phyloP scores from a whole-genome alignment of 2,797 vertebrate species.

The Oophaga sylvatica region DNA sequence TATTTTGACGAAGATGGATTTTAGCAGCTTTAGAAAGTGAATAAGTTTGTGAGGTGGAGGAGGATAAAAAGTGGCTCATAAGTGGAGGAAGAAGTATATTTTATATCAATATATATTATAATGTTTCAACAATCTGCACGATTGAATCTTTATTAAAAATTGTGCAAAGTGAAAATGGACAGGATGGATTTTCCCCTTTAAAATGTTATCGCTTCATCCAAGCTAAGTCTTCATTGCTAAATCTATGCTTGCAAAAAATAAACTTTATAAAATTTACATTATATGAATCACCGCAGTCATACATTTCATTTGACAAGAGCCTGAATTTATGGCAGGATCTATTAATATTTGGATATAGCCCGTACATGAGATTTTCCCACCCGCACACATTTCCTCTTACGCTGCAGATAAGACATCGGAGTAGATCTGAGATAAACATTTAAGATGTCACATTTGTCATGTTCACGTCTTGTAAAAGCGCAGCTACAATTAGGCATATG shows the following conservation, averaged over 20 bases:
- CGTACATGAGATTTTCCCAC: not conserved
- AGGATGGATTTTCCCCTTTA: not conserved
- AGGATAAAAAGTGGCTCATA: no score
- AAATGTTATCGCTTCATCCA: not conserved
- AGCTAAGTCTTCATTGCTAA: no score
- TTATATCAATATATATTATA: no score
- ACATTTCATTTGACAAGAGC: not conserved
- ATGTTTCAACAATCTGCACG: no score
- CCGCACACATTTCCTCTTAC: not conserved
- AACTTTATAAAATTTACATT: no score
- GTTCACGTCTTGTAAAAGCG: not conserved
- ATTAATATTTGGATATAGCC: not conserved
- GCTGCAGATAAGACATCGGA: not conserved
- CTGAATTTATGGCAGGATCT: not conserved
- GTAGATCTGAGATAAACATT: not conserved
- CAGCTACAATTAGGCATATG: not conserved
- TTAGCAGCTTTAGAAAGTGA: no score
- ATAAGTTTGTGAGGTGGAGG: no score
- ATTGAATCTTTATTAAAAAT: no score
- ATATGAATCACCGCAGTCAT: not conserved
- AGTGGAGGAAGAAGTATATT: no score
- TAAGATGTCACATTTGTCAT: not conserved
- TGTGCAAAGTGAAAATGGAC: no score
- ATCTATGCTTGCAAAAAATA: no score
- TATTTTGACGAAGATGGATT: no score